Percentiles rank a stretch among this genome's conserved stretches.
These are phyloP conservation scores for Ceuthmochares aereus DNA, from an alignment of 2,113 vertebrate genomes.

Conservation along the genomic window DNA sequence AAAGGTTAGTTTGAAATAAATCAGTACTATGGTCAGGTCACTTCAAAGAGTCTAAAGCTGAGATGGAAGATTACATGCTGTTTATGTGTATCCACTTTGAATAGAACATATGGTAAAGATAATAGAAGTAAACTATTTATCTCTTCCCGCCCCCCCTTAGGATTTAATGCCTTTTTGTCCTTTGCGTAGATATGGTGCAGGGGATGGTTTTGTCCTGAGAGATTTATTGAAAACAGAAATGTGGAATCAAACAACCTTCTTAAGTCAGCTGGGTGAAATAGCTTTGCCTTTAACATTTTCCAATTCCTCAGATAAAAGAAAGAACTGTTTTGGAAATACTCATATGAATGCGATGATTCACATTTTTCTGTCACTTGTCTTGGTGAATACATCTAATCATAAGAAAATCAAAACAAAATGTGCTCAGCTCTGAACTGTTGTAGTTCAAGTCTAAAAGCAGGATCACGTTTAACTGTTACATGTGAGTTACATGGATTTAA, in stretches of 20 bases:
- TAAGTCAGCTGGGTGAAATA: not conserved
- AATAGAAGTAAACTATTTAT: constrained; percentile 65
- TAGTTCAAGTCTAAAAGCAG: not conserved
- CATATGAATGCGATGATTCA: not conserved
- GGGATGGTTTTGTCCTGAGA: constrained; percentile 23
- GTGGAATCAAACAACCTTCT: not conserved
- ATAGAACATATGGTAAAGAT: constrained; percentile 71
- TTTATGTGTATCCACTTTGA: constrained; percentile 74
- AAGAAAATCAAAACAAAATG: constrained; percentile 8
- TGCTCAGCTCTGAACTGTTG: not conserved
- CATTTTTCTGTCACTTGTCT: not conserved
- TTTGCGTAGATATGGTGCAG: not conserved
- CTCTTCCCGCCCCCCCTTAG: not conserved
- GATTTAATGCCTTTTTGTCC: constrained; percentile 60
- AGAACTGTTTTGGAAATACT: not conserved
- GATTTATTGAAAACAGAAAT: constrained; percentile 54
- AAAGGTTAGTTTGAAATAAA: constrained; percentile 80
- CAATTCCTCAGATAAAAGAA: constrained; percentile 12
- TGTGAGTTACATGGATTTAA: not conserved
- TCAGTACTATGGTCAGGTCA: constrained; percentile 78
- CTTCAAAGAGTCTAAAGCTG: constrained; percentile 76
- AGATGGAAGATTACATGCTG: constrained; percentile 75
- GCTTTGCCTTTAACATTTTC: not conserved
- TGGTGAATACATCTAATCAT: not conserved
- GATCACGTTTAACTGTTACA: not conserved